These are phyloP conservation scores for Nerophis lumbriciformis DNA, from an alignment of 2,113 vertebrate species.

Conservation along the genomic window DNA sequence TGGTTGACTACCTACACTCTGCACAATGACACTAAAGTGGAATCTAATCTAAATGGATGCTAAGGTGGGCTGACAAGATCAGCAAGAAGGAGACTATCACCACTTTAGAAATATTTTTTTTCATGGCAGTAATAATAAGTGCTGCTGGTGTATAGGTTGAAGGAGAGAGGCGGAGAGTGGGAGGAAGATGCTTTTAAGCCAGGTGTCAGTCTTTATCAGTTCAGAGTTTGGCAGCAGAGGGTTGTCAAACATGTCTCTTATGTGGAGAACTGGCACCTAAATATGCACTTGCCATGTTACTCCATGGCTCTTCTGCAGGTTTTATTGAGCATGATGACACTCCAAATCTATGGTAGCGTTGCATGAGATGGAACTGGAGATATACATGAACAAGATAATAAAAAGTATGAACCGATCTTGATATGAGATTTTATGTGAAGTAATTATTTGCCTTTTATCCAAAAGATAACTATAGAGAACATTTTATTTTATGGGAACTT, in stretches of 20 bases:
- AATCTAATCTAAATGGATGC: neutral
- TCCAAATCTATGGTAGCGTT: conserved; percentile 26
- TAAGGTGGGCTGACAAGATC: neutral
- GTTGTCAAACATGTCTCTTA: conserved; percentile 21
- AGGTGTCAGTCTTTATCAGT: conserved; percentile 31
- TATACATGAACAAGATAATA: conserved; percentile 3
- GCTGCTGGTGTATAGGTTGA: conserved; percentile 21
- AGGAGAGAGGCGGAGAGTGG: conserved; percentile 19
- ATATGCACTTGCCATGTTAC: conserved; percentile 24
- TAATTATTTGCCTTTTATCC: conserved; percentile 11
- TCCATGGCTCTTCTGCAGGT: conserved; percentile 9
- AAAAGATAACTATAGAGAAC: conserved; percentile 14
- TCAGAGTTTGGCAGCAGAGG: conserved; percentile 30
- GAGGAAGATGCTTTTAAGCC: conserved; percentile 32
- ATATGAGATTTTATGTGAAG: conserved; percentile 16
- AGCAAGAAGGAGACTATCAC: neutral
- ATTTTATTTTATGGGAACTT: conserved; percentile 10
- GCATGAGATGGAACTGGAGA: conserved; percentile 23
- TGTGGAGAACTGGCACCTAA: conserved; percentile 34
- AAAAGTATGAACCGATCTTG: conserved; percentile 18
- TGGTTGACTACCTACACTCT: neutral
- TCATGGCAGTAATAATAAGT: neutral
- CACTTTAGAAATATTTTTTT: neutral
- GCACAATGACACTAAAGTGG: neutral
- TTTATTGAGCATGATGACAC: conserved; percentile 13